A percentile compares a stretch with the other conserved stretches of the same genome.
These are phyloP conservation scores for Meganola albula DNA, from an alignment of 2,888 invertebrate species.

Conservation along the genomic window DNA sequence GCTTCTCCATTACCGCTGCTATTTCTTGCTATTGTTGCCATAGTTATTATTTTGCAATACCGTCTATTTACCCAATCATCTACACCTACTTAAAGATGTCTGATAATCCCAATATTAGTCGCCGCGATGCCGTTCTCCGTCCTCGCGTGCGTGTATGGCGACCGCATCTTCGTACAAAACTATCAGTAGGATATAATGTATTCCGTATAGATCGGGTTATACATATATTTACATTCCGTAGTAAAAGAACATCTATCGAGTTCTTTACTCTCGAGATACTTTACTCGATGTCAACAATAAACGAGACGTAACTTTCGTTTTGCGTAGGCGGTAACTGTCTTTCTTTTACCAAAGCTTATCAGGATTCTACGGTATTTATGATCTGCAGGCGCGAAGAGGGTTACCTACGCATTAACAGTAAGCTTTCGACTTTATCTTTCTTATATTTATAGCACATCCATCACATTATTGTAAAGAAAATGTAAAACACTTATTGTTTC, in stretches of 20 bases:
- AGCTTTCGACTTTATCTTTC: constrained; percentile 50
- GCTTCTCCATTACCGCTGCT: too few species aligned
- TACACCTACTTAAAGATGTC: too few species aligned
- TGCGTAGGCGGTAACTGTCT: constrained; percentile 27
- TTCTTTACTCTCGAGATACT: too few species aligned
- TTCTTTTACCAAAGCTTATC: constrained; percentile 54
- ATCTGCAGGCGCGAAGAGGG: constrained; percentile 46
- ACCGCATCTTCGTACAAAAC: too few species aligned
- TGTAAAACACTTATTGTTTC: constrained; percentile 28
- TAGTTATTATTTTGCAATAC: neutral
- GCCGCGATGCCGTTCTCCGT: too few species aligned
- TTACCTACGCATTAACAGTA: constrained; percentile 47
- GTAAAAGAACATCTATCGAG: too few species aligned
- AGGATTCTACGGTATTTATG: constrained; percentile 56
- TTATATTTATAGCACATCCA: constrained; percentile 43
- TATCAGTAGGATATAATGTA: too few species aligned
- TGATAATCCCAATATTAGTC: too few species aligned
- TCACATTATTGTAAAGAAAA: constrained; percentile 33
- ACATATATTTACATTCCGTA: too few species aligned
- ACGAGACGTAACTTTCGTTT: constrained; percentile 22
- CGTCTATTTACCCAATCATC: neutral
- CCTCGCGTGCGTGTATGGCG: too few species aligned
- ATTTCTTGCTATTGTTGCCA: too few species aligned
- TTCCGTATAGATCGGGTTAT: too few species aligned
- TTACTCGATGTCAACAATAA: constrained; percentile 22